Evolutionary conservation across 2,113 vertebrate species (phyloP), one percentile per base, ranked within the genome.

Genomic region (Micronisus gabar): DNA sequence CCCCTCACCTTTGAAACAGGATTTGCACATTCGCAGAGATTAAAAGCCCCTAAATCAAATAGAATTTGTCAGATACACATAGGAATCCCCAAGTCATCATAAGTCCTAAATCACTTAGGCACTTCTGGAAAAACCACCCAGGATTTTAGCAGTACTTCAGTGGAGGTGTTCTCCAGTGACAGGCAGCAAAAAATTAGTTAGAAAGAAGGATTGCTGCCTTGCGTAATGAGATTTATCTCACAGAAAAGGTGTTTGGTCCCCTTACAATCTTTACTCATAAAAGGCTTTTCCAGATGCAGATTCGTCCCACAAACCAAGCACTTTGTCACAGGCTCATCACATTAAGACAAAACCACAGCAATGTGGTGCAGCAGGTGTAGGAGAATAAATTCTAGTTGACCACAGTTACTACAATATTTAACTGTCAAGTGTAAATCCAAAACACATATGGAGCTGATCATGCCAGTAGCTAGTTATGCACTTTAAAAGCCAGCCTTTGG

Each of bases 1-100:
- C 0, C 7, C 8, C 22, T 80, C n/a, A 41, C 29, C 7, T 93
- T 41, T 86, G 38, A 81, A 41, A 83, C 2, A 61, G 0, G 0
- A 47, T 55, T 94, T 89, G 15, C 12, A 62, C 6, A 53, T 16
- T 72, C 0, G 0, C 29, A 29, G 27, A 80, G 38, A 52, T 78
- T 81, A 90, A 75, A 91, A 85, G 15, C 4, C 15, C 18, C 15
- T 78, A 56, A 70, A 71, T 40, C 61, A 71, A 61, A 45, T 2
- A 62, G 14, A 41, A 58, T 86, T 82, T 90, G 2, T 41, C n/a
- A 80, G n/a, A 62, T 23, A 25, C 2, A 5, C 0, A 0, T 29
- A 70, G 25, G 11, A 79, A 67, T 43, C 30, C 59, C 19, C 45
- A 61, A 15, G 30, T 79, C 36, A 25, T 59, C 9, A 0, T 34